These are phyloP conservation scores for Dicroscelio sp. DNA, from an alignment of 2,888 invertebrate species.

Conservation along the genomic window DNA sequence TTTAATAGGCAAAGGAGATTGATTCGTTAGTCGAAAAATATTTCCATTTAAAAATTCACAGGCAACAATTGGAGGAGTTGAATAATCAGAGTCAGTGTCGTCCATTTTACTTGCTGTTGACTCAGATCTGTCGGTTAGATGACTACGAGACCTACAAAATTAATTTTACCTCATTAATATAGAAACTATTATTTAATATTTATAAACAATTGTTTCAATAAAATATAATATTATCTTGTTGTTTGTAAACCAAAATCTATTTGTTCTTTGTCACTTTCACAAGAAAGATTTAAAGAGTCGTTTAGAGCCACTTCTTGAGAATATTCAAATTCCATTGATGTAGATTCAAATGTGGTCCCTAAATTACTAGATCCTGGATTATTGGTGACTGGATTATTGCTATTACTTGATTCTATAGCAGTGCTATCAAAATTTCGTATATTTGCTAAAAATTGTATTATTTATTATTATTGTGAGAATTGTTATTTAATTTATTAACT, in stretches of 20 bases:
- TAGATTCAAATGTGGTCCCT: background rate
- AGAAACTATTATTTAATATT: background rate
- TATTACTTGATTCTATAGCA: background rate
- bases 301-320: background rate
- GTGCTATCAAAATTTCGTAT: background rate
- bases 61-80: constrained; percentile 21
- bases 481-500: too few species aligned
- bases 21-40: background rate
- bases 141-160: background rate
- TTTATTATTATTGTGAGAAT: background rate
- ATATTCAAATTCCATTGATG: background rate
- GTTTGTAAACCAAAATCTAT: background rate
- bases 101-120: background rate
- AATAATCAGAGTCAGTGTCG: background rate
- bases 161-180: background rate
- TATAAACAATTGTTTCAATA: background rate
- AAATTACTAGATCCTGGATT: background rate
- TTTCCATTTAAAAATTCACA: background rate
- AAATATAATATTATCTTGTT: background rate
- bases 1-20: background rate
- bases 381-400: too few species aligned
- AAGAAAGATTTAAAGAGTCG: background rate
- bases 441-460: background rate
- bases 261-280: background rate
- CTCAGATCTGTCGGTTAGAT: background rate